phyloP scores from a whole-genome alignment of 2,888 invertebrate species.

The Harpalus rufipes region DNA sequence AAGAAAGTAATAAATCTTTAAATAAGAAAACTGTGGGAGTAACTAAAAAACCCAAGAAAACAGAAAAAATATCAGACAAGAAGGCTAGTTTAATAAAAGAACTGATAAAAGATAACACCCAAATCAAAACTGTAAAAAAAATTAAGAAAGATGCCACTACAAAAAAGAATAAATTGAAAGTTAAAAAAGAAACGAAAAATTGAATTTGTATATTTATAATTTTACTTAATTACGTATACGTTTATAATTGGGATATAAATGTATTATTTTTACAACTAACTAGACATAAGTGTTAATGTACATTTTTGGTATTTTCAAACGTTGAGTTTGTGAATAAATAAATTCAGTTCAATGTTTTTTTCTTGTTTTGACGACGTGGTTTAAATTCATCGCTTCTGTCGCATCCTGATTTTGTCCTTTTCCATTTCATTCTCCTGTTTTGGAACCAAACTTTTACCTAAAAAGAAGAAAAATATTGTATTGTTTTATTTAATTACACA shows the following conservation, averaged over 20 bases:
- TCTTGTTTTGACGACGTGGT: slow-evolving; percentile 55
- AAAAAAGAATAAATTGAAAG: slow-evolving; percentile 38
- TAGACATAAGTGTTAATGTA: slow-evolving; percentile 42
- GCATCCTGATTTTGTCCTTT: slow-evolving; percentile 85
- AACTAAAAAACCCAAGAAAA: slow-evolving; percentile 25
- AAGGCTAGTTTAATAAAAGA: slow-evolving; percentile 45
- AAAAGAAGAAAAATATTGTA: slow-evolving; percentile 68
- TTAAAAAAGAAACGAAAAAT: background rate
- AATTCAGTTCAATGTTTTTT: slow-evolving; percentile 45
- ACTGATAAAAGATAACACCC: slow-evolving; percentile 16
- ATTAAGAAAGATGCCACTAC: slow-evolving; percentile 20
- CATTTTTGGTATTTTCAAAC: slow-evolving; percentile 51
- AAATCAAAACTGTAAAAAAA: slow-evolving; percentile 50
- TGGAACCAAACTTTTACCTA: slow-evolving; percentile 95
- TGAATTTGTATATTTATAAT: slow-evolving; percentile 4
- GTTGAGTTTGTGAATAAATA: slow-evolving; percentile 25
- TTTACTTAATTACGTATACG: slow-evolving; percentile 18
- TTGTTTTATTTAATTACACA: too few relatives aligned
- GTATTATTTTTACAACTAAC: slow-evolving; percentile 44
- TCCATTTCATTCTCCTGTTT: slow-evolving; percentile 94
- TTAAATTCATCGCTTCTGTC: slow-evolving; percentile 47
- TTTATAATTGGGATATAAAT: slow-evolving; percentile 44
- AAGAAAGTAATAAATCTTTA: background rate
- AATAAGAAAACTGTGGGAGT: slow-evolving; percentile 19
- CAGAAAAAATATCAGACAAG: slow-evolving; percentile 27